These are phyloP conservation scores for Caradrina kadenii DNA, from an alignment of 2,888 invertebrate species.

Conservation along the genomic window DNA sequence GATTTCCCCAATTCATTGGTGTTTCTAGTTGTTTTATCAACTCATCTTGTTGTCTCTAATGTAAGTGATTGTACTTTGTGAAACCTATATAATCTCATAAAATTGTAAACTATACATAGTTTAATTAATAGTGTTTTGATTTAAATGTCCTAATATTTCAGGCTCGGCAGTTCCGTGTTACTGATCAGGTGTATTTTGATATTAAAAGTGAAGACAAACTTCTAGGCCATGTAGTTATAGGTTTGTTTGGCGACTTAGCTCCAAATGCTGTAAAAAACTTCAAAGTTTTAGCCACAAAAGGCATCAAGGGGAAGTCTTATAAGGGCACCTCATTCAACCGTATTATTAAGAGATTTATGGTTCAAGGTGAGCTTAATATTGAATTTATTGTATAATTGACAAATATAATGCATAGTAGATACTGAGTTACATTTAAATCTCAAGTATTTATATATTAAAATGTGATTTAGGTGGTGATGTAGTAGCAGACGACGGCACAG, in stretches of 20 bases:
- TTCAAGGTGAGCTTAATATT: slow-evolving; percentile 93
- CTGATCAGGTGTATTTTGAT: slow-evolving; percentile 96
- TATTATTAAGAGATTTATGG: slow-evolving; percentile 96
- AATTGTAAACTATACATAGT: not conserved
- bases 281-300: slow-evolving; percentile 94
- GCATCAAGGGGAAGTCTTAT: slow-evolving; percentile 94
- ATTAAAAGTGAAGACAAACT: slow-evolving; percentile 93
- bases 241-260: slow-evolving; percentile 96
- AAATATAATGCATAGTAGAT: not conserved
- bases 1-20: slow-evolving; percentile 56
- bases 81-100: not conserved
- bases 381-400: not conserved
- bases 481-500: slow-evolving; percentile 94
- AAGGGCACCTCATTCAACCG: slow-evolving; percentile 95
- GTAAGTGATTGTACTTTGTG: slow-evolving; percentile 60
- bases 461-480: slow-evolving; percentile 94
- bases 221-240: slow-evolving; percentile 95
- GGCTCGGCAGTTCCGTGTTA: slow-evolving; percentile 92
- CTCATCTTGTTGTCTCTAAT: slow-evolving; percentile 57
- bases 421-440: no score
- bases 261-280: slow-evolving; percentile 97
- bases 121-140: not conserved
- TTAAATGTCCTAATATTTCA: slow-evolving; percentile 70
- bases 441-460: not conserved
- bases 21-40: slow-evolving; percentile 58